phyloP scores from a whole-genome alignment of 2,797 vertebrate species.

The Peromyscus aztecus region DNA sequence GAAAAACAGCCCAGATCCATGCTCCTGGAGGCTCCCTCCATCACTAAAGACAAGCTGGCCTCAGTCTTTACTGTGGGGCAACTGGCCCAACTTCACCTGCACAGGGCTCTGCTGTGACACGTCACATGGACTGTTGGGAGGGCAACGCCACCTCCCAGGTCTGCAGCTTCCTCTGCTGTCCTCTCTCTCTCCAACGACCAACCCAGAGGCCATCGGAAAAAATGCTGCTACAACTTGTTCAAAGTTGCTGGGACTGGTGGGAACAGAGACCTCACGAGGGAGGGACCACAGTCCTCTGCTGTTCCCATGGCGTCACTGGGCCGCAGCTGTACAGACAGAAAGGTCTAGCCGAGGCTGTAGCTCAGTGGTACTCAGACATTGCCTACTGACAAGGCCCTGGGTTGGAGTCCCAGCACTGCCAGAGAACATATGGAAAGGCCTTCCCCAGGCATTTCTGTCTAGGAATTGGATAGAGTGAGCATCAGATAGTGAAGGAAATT shows the following conservation, averaged over 20 bases:
- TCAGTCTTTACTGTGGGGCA: rapidly evolving
- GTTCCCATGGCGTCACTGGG: not conserved
- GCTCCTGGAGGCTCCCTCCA: not conserved
- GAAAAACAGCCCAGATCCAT: not conserved
- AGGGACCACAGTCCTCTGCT: not conserved
- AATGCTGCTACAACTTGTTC: not conserved
- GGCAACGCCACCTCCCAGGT: not conserved
- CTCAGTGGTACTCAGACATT: not conserved
- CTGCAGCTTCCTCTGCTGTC: not conserved
- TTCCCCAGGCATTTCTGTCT: not conserved
- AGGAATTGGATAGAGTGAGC: not conserved
- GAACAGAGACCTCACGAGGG: rapidly evolving
- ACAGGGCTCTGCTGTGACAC: rapidly evolving
- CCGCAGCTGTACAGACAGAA: not conserved
- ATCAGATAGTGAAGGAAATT: not conserved
- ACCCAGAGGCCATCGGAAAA: not conserved
- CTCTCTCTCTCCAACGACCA: too few species aligned
- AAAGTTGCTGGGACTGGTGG: too few species aligned
- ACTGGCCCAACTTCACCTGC: not conserved
- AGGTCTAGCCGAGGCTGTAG: not conserved
- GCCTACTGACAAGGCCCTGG: not conserved
- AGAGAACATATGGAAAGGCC: not conserved
- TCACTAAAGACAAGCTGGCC: not conserved
- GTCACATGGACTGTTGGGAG: rapidly evolving
- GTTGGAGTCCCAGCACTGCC: too few species aligned